Evolutionary conservation across 1,140 invertebrate genomes (phyloP).

Genomic region (Zophobas atratus): DNA sequence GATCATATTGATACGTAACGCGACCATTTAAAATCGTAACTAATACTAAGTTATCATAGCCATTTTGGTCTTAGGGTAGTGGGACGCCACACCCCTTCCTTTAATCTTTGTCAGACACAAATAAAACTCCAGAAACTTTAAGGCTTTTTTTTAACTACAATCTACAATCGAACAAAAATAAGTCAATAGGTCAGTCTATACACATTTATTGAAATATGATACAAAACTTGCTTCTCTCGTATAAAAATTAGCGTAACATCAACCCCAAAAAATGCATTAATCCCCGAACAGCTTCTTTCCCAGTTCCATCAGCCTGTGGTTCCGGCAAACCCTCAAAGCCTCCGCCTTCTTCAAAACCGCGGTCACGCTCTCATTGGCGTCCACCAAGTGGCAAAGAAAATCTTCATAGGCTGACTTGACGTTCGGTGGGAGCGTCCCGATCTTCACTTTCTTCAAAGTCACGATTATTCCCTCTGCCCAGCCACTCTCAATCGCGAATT

Average conservation of each 20-base stretch:
- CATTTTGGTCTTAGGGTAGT: no score
- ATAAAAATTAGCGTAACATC: constrained; percentile 14
- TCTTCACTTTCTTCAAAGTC: constrained; percentile 84
- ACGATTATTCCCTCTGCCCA: constrained; percentile 91
- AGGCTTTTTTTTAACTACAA: no score
- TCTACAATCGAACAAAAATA: no score
- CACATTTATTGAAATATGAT: constrained; percentile 21
- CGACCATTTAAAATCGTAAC: no score
- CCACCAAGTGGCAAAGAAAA: constrained; percentile 87
- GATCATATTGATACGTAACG: no score
- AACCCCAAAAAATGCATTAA: constrained; percentile 68
- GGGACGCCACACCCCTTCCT: no score
- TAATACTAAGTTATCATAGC: no score
- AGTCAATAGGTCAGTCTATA: neutral
- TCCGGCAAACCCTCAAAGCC: constrained; percentile 85
- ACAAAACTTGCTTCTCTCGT: constrained; percentile 19
- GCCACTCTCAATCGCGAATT: constrained; percentile 93
- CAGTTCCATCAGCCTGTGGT: constrained; percentile 90
- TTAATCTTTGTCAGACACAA: no score
- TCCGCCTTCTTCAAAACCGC: constrained; percentile 88
- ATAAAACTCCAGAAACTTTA: no score
- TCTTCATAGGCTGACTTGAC: constrained; percentile 93
- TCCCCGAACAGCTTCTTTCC: constrained; percentile 89
- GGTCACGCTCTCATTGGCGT: constrained; percentile 82
- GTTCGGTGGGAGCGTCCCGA: constrained; percentile 84